Evolutionary conservation across 2,888 invertebrate species (phyloP).

Genomic region (Parnassius apollo): DNA sequence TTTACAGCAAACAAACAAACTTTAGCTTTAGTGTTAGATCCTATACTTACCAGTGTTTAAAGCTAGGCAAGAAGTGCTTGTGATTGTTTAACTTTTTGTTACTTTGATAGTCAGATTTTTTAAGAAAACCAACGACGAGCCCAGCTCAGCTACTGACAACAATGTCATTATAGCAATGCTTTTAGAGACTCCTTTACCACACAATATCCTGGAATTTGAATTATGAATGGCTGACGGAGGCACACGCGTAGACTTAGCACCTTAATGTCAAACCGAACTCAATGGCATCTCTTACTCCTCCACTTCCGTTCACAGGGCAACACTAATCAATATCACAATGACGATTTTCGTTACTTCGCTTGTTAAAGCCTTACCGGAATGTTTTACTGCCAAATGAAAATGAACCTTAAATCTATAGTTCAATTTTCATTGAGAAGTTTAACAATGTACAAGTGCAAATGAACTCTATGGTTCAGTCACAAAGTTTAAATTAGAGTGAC

Average conservation of each 20-base stretch:
- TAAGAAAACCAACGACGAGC: conserved; percentile 28
- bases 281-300: conserved; percentile 33
- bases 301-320: conserved; percentile 60
- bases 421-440: conserved; percentile 15
- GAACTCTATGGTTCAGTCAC: not conserved
- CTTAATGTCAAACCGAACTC: conserved; percentile 45
- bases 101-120: not conserved
- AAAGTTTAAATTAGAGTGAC: conserved; percentile 8
- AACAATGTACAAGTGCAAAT: not conserved
- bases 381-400: conserved; percentile 20
- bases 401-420: conserved; percentile 6
- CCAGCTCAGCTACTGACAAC: conserved; percentile 26
- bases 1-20: too few relatives aligned
- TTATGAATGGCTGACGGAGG: conserved; percentile 35
- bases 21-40: too few relatives aligned
- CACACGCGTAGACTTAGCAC: conserved; percentile 54
- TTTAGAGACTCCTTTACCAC: conserved; percentile 33
- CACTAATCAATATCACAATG: conserved; percentile 62
- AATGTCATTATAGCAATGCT: conserved; percentile 12
- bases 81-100: too few relatives aligned
- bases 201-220: conserved; percentile 34
- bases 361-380: conserved; percentile 42
- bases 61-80: too few relatives aligned
- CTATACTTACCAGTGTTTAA: too few relatives aligned
- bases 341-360: conserved; percentile 44